Percentiles rank a stretch among this genome's conserved stretches.
Conservation (phyloP, 1,140 invertebrate genomes). For the Battus philenor region DNA sequence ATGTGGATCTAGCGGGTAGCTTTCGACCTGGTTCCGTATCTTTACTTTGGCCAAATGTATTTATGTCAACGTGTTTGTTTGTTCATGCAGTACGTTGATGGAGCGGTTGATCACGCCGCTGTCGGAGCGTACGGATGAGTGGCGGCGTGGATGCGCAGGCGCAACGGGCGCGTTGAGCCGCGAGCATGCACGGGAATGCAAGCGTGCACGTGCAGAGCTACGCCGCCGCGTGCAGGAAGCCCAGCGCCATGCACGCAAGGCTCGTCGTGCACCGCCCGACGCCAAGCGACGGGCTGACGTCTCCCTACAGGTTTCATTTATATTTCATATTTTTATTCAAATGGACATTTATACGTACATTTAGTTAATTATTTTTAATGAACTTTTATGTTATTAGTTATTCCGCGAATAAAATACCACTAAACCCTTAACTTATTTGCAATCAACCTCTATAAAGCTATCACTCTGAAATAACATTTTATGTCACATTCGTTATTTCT, state of each 20-base stretch:
- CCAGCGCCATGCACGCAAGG: constrained; percentile 55
- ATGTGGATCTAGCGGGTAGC: no score
- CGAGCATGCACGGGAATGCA: constrained; percentile 63
- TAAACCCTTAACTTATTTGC: no score
- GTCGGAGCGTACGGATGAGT: constrained; percentile 57
- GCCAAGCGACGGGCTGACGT: constrained; percentile 52
- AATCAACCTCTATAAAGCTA: no score
- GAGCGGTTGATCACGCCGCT: constrained; percentile 57
- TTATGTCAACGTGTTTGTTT: no score
- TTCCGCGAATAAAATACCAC: no score
- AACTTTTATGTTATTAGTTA: no score
- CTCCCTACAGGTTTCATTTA: constrained; percentile 43
- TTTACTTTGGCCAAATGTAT: no score
- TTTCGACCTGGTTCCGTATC: no score
- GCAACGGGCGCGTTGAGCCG: constrained; percentile 46
- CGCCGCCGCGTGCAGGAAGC: constrained; percentile 51
- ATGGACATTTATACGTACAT: neutral
- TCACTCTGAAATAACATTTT: no score
- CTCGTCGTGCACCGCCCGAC: constrained; percentile 49
- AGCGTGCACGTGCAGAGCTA: constrained; percentile 54
- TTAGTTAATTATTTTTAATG: no score
- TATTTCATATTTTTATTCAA: neutral
- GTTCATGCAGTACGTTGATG: constrained; percentile 56
- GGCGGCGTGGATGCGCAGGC: constrained; percentile 39
- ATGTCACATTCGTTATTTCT: no score